Conservation (phyloP, 1,140 invertebrate species). For the Caenorhabditis latens region DNA sequence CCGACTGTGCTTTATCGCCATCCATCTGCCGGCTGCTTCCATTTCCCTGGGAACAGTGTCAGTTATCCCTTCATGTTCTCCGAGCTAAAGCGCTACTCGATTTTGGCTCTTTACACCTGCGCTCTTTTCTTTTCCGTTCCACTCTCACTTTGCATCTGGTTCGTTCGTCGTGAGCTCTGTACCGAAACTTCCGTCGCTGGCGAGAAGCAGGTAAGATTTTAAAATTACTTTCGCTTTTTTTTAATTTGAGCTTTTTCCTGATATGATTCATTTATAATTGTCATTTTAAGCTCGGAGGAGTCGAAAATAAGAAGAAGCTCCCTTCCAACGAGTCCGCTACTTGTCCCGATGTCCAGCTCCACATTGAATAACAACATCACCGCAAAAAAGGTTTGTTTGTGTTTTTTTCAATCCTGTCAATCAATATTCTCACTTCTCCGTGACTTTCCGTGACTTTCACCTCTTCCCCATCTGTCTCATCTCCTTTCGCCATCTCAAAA, state of each 20-base stretch:
- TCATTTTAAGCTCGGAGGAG: conserved; percentile 36
- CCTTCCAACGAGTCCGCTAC: background rate
- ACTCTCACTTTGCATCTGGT: conserved; percentile 72
- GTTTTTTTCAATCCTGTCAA: conserved; percentile 22
- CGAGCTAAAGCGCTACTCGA: conserved; percentile 43
- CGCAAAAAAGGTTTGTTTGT: conserved; percentile 51
- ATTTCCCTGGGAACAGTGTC: conserved; percentile 52
- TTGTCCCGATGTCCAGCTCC: conserved; percentile 46
- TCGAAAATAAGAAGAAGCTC: conserved; percentile 27
- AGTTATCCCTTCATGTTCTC: conserved; percentile 51
- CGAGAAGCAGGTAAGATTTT: conserved; percentile 63
- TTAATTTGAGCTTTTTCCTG: background rate
- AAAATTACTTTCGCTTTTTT: conserved; percentile 32
- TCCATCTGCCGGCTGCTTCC: conserved; percentile 47
- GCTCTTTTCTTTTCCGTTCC: conserved; percentile 68
- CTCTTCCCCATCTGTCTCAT: conserved; percentile 29
- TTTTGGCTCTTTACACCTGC: conserved; percentile 55
- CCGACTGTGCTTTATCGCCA: conserved; percentile 53
- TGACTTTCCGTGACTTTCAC: conserved; percentile 56
- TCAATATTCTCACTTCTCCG: conserved; percentile 41
- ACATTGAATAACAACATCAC: conserved; percentile 46
- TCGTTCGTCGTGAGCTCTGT: conserved; percentile 71
- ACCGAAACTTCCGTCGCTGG: conserved; percentile 73
- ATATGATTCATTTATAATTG: background rate
- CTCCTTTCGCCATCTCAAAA: conserved; percentile 51